Conservation (phyloP, 2,113 vertebrate genomes). For the Nycticebus coucang region DNA sequence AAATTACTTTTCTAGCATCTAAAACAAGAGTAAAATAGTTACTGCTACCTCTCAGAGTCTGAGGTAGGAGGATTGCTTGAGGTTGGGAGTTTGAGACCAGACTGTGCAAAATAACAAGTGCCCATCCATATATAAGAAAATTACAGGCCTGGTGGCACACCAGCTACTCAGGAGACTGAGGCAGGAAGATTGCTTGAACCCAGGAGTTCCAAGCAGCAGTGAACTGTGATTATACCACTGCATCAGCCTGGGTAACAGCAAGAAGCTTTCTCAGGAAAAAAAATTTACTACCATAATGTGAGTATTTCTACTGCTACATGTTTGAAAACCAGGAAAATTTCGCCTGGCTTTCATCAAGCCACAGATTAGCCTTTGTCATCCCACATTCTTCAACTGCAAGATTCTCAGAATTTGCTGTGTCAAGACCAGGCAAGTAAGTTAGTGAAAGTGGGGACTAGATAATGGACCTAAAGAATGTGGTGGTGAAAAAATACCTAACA, state of each 20-base stretch:
- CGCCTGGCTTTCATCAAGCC: background rate
- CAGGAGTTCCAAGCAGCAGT: too few relatives aligned
- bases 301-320: background rate
- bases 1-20: background rate
- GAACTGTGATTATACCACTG: too few relatives aligned
- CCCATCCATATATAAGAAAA: too few relatives aligned
- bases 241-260: too few relatives aligned
- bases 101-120: too few relatives aligned
- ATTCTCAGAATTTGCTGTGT: constrained; percentile 16
- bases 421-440: background rate
- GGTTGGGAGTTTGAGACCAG: too few relatives aligned
- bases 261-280: background rate
- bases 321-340: constrained; percentile 10
- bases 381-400: background rate
- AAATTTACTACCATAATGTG: background rate
- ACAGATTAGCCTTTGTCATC: background rate
- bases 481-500: background rate
- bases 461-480: background rate
- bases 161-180: too few relatives aligned
- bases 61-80: too few relatives aligned
- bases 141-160: too few relatives aligned
- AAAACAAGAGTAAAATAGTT: background rate
- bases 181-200: too few relatives aligned
- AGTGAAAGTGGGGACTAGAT: background rate
- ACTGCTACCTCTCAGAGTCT: too few relatives aligned